Percentiles rank a stretch among this genome's conserved stretches.
Conservation (phyloP, 2,797 vertebrate species). For the Iguana delicatissima region DNA sequence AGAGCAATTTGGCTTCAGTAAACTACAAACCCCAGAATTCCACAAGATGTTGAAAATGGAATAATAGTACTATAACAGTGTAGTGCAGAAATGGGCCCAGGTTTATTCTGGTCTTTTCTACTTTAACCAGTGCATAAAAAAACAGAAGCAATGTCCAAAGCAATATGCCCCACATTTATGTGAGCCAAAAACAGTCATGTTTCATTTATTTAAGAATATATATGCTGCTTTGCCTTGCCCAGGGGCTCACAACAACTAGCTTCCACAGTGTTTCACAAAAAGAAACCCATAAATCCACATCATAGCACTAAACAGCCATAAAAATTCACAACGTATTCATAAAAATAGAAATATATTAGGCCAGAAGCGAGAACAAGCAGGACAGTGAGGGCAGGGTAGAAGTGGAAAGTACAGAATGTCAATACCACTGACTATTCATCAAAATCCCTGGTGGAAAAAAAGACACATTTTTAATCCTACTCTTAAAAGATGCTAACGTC, state of each 20-base stretch:
- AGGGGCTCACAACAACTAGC: no score
- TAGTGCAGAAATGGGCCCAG: not conserved
- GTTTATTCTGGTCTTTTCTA: no score
- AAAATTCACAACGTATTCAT: not conserved
- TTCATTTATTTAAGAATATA: not conserved
- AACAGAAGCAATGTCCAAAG: not conserved
- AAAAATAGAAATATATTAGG: slow-evolving; percentile 27
- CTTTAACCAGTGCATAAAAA: not conserved
- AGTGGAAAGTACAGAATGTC: no score
- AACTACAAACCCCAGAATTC: no score
- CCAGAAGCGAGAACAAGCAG: not conserved
- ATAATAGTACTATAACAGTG: no score
- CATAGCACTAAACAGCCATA: not conserved
- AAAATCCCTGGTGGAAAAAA: not conserved
- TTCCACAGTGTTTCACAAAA: not conserved
- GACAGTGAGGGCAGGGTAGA: no score
- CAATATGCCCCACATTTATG: not conserved
- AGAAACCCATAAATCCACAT: not conserved
- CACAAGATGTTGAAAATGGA: no score
- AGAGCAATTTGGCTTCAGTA: no score
- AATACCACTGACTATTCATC: not conserved
- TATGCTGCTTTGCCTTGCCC: not conserved
- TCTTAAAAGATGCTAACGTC: slow-evolving; percentile 30
- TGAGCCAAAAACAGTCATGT: not conserved
- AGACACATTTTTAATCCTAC: slow-evolving; percentile 26